phyloP scores from a whole-genome alignment of 1,140 invertebrate species.

The Pissodes strobi region DNA sequence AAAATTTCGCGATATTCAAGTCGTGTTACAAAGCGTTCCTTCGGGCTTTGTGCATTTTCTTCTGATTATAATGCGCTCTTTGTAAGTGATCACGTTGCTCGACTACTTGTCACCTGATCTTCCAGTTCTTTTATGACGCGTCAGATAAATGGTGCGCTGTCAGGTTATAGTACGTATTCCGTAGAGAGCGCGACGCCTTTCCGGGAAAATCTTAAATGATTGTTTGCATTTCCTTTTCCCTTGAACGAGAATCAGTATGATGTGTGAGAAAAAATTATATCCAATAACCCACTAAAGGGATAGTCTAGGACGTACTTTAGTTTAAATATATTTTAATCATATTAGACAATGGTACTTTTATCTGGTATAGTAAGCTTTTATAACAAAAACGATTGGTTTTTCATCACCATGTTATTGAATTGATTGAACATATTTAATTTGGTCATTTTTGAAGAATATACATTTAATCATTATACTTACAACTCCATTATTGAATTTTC shows the following conservation, averaged over 20 bases:
- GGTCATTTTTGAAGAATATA: too few species aligned
- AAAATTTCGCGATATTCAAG: not conserved
- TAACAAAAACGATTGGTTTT: too few species aligned
- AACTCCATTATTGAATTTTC: constrained; percentile 68
- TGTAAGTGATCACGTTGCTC: constrained; percentile 23
- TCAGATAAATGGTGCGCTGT: constrained; percentile 18
- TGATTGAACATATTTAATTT: too few species aligned
- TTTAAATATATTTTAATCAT: too few species aligned
- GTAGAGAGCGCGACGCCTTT: not conserved
- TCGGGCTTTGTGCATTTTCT: constrained; percentile 15
- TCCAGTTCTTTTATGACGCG: constrained; percentile 8
- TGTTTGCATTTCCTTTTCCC: too few species aligned
- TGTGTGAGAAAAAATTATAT: not conserved
- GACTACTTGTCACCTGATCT: constrained; percentile 22
- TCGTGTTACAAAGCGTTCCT: constrained; percentile 9
- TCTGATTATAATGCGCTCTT: constrained; percentile 20
- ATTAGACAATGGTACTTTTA: too few species aligned
- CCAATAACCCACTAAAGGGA: too few species aligned
- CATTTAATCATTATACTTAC: constrained; percentile 67
- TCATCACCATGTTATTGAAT: too few species aligned
- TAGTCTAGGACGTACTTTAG: too few species aligned
- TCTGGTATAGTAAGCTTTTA: too few species aligned
- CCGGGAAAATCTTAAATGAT: too few species aligned
- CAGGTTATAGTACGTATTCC: constrained; percentile 8
- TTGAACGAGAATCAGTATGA: not conserved